A percentile compares a stretch with the other conserved stretches of the same genome.
These are phyloP conservation scores for Leuciscus waleckii DNA, from an alignment of 2,797 vertebrate species.

Conservation along the genomic window DNA sequence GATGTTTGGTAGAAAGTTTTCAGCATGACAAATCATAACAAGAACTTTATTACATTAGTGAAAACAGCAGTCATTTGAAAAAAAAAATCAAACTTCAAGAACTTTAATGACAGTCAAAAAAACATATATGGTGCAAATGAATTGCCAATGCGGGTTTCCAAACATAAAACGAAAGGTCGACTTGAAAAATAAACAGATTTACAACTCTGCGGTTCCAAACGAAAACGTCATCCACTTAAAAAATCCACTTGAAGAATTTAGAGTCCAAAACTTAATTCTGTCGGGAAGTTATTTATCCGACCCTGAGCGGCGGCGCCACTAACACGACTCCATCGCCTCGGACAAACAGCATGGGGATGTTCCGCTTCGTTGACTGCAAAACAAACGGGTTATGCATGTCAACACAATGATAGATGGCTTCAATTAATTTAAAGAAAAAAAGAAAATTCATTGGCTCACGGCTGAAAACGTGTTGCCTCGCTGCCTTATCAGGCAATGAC, in stretches of 20 bases:
- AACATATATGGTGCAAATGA: not conserved
- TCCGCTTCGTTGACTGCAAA: conserved; percentile 94
- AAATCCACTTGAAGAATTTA: conserved; percentile 32
- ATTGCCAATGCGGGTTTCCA: not conserved
- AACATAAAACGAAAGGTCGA: not conserved
- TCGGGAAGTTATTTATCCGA: conserved; percentile 79
- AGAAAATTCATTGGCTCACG: no score
- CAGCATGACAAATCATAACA: not conserved
- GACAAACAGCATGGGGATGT: conserved; percentile 99
- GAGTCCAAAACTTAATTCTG: conserved; percentile 42
- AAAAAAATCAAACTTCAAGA: not conserved
- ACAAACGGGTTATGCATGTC: not conserved
- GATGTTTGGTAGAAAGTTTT: not conserved
- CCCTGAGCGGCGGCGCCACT: conserved; percentile 93
- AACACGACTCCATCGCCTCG: conserved; percentile 96
- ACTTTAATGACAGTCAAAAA: conserved; percentile 39
- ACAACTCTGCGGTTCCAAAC: conserved; percentile 13
- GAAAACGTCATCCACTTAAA: conserved; percentile 15
- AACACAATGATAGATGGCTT: not conserved
- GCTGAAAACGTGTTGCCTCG: not conserved
- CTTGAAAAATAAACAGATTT: conserved; percentile 45
- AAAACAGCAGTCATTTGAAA: conserved; percentile 16
- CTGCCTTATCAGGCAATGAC: not conserved
- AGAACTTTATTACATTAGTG: conserved; percentile 30
- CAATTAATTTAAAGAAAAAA: not conserved